These are phyloP conservation scores for Lasaia peninsularis DNA, from an alignment of 1,140 invertebrate genomes.

Conservation along the genomic window DNA sequence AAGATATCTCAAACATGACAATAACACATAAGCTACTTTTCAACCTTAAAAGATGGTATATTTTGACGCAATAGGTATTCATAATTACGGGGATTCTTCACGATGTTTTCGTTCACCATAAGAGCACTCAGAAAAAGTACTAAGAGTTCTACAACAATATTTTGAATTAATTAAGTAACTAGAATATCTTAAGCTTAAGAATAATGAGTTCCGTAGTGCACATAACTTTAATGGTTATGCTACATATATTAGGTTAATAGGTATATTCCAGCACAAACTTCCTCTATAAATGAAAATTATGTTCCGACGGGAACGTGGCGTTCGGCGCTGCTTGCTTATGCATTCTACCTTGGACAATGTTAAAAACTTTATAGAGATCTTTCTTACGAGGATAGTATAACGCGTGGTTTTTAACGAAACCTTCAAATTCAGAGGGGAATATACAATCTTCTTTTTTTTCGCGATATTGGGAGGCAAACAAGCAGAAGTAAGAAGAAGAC, in stretches of 20 bases:
- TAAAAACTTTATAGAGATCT: constrained; percentile 29
- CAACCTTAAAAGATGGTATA: too few species aligned
- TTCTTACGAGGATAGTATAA: constrained; percentile 16
- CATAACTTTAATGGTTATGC: constrained; percentile 3
- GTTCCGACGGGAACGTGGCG: constrained; percentile 18
- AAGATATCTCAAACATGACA: too few species aligned
- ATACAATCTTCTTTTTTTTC: too few species aligned
- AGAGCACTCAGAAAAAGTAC: too few species aligned
- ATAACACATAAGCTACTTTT: too few species aligned
- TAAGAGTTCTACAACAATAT: not conserved
- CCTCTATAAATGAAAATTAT: constrained; percentile 24
- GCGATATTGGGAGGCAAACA: too few species aligned
- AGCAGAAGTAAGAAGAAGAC: too few species aligned
- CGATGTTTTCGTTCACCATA: too few species aligned
- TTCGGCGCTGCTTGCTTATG: constrained; percentile 25
- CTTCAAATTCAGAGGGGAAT: too few species aligned
- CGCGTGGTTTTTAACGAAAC: not conserved
- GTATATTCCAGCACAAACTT: constrained; percentile 20
- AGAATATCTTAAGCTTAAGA: not conserved
- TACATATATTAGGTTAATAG: constrained; percentile 17
- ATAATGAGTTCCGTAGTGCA: not conserved
- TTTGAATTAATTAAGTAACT: not conserved
- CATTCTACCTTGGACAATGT: constrained; percentile 30
- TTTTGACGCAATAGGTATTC: too few species aligned
- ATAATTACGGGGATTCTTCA: too few species aligned